phyloP scores from a whole-genome alignment of 2,797 vertebrate genomes.

The Astyanax mexicanus region DNA sequence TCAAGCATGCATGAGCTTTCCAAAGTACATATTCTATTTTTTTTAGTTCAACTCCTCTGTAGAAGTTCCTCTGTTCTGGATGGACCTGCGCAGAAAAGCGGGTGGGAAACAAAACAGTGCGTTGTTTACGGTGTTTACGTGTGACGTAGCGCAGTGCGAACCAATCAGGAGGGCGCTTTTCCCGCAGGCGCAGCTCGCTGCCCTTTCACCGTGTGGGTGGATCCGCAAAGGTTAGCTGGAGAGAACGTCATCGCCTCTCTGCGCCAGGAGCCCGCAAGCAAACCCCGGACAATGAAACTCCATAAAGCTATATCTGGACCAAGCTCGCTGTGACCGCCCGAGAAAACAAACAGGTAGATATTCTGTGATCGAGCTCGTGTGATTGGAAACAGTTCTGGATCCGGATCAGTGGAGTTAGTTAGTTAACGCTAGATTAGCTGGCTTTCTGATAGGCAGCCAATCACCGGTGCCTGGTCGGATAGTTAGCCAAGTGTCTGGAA shows the following conservation, averaged over 20 bases:
- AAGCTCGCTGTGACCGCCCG: not conserved
- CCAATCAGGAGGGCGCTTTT: not conserved
- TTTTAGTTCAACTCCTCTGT: too few relatives aligned
- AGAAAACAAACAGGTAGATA: constrained; percentile 11
- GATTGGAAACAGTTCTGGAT: not conserved
- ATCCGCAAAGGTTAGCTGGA: constrained; percentile 32
- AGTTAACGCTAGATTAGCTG: too few relatives aligned
- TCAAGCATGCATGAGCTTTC: too few relatives aligned
- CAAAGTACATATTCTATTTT: too few relatives aligned
- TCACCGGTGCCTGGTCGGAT: not conserved
- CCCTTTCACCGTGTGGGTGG: constrained; percentile 34
- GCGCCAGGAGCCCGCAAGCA: not conserved
- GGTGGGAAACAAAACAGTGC: not conserved
- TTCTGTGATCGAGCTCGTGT: not conserved
- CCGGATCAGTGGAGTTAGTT: constrained; percentile 8
- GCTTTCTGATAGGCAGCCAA: constrained; percentile 18
- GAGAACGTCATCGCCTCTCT: constrained; percentile 15
- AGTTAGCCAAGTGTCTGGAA: not conserved
- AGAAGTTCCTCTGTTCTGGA: too few relatives aligned
- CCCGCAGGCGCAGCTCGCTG: constrained; percentile 13
- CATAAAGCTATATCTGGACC: not conserved
- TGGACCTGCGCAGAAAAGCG: too few relatives aligned
- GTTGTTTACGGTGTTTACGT: not conserved
- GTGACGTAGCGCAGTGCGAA: not conserved
- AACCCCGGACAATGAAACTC: not conserved